A percentile compares a stretch with the other conserved stretches of the same genome.
phyloP scores from a whole-genome alignment of 2,888 invertebrate genomes.

The Nowickia ferox region DNA sequence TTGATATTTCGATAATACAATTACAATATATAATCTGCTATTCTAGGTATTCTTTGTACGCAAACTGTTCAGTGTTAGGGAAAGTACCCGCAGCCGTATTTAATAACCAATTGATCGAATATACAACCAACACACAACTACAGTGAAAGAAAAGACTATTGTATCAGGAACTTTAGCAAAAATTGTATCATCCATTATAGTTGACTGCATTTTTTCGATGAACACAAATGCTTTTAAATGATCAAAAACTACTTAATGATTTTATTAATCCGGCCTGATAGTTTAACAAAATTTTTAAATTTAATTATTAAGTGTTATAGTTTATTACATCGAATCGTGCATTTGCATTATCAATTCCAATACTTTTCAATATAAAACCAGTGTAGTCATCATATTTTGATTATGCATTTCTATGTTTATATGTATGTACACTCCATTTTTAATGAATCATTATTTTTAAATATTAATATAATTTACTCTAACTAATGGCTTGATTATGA shows the following conservation, averaged over 20 bases:
- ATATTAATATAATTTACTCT: background rate
- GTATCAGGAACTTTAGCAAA: conserved; percentile 39
- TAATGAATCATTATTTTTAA: conserved; percentile 28
- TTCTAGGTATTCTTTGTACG: conserved; percentile 94
- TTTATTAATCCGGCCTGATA: conserved; percentile 19
- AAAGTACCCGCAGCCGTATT: conserved; percentile 84
- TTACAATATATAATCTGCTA: conserved; percentile 18
- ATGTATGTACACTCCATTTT: conserved; percentile 48
- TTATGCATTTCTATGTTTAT: background rate
- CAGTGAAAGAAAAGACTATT: conserved; percentile 61
- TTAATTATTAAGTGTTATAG: conserved; percentile 12
- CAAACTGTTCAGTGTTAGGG: conserved; percentile 92
- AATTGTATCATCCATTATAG: conserved; percentile 11
- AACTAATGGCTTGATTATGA: background rate
- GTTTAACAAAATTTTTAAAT: conserved; percentile 8
- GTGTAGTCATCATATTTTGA: background rate
- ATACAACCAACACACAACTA: background rate
- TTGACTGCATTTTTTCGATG: conserved; percentile 20
- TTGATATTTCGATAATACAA: background rate
- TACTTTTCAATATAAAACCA: conserved; percentile 4
- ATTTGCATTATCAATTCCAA: conserved; percentile 11
- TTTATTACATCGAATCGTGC: background rate
- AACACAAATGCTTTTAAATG: background rate
- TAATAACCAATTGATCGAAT: conserved; percentile 69
- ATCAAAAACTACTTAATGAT: background rate